Evolutionary conservation across 2,113 vertebrate species (phyloP).

Genomic region (Colistium nudipinnis): DNA sequence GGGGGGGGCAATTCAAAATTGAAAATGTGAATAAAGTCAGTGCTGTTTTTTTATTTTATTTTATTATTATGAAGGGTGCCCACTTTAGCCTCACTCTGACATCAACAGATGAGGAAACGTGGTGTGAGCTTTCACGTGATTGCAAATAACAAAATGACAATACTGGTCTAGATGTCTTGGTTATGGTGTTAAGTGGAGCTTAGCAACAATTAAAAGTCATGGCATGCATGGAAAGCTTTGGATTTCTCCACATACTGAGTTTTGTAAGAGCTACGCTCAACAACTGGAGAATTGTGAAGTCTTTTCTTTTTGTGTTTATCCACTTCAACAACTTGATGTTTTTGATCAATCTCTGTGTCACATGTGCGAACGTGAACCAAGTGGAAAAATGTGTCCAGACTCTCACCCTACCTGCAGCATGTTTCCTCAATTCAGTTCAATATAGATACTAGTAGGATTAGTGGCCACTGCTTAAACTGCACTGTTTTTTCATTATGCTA

Average conservation of each 20-base stretch:
- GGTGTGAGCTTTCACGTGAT: background rate
- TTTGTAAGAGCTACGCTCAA: background rate
- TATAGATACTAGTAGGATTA: too few relatives aligned
- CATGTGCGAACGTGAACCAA: conserved; percentile 25
- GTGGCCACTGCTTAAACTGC: background rate
- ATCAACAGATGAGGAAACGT: background rate
- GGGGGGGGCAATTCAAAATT: background rate
- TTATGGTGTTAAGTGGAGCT: background rate
- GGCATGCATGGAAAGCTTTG: background rate
- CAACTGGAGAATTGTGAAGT: background rate
- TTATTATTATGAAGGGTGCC: background rate
- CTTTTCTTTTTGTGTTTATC: too few relatives aligned
- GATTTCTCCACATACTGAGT: background rate
- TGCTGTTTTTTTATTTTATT: too few relatives aligned
- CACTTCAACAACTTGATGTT: background rate
- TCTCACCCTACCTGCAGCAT: background rate
- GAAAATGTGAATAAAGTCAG: background rate
- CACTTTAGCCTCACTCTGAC: background rate
- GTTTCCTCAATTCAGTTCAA: too few relatives aligned
- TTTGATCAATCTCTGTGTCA: conserved; percentile 12
- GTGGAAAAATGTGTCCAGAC: conserved; percentile 11
- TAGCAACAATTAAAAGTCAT: background rate
- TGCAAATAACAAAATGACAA: background rate
- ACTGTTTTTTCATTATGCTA: background rate
- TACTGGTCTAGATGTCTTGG: background rate